A percentile compares a stretch with the other conserved stretches of the same genome.
phyloP scores from a whole-genome alignment of 2,113 vertebrate species.

The Thinocorus orbignyianus region DNA sequence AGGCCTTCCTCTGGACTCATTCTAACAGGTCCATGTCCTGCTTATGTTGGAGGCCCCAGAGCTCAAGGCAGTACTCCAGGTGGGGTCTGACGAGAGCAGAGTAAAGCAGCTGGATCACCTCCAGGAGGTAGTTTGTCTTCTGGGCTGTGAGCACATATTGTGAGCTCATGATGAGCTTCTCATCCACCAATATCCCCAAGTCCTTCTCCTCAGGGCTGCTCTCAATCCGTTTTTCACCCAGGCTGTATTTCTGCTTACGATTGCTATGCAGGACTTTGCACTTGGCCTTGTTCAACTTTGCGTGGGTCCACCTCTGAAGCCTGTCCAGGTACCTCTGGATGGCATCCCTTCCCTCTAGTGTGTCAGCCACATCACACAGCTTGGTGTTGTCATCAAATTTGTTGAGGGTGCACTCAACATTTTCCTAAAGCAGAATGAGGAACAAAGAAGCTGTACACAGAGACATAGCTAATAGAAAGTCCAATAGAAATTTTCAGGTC shows the following conservation, averaged over 20 bases:
- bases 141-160: not conserved
- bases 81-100: not conserved
- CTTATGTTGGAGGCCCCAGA: not conserved
- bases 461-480: not conserved
- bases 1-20: not conserved
- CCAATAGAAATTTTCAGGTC: not conserved
- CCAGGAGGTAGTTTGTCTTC: not conserved
- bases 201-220: not conserved
- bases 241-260: not conserved
- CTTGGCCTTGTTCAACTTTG: not conserved
- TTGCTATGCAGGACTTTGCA: not conserved
- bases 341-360: not conserved
- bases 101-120: not conserved
- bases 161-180: not conserved
- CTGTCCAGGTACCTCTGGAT: not conserved
- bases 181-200: not conserved
- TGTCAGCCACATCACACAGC: not conserved
- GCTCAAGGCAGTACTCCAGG: not conserved
- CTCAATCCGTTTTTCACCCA: not conserved
- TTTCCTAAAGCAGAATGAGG: conserved; percentile 43
- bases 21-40: not conserved
- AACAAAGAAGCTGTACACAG: not conserved
- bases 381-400: not conserved
- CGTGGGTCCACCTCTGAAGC: not conserved
- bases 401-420: not conserved